Base-by-base conservation (phyloP, 1,140 invertebrate species). In the Diorhabda elongata region DNA sequence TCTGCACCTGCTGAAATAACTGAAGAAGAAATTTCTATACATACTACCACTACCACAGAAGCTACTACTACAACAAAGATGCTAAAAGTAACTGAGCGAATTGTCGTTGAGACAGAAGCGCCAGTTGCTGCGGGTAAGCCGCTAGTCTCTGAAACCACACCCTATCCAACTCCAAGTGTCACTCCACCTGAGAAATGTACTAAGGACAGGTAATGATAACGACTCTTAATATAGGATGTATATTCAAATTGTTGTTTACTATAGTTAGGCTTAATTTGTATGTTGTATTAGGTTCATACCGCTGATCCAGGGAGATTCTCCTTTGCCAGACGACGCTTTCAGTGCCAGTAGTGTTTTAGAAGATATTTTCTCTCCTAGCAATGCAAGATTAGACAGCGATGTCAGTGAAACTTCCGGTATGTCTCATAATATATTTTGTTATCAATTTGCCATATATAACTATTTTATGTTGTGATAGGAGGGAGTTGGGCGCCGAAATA, bases 401-500 rank as follows among this genome's bases (percentile, higher is more conserved):
- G 68, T 64, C n/a, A 65, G 60, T 4, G 69, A 67, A 47, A 70
- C 66, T 58, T 74, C 70, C 5, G 72, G 65, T 66, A 44, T 7
- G 65, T 11, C 45, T 52, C 8, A 52, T 52, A 52, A 6, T 52
- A 26, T 52, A 6, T 52, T 6, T 52, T 52, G 45, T 52, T 6
- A 60, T 4, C 7, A 60, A 42, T 26, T 41, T 60, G 59, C 41
- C 2, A 5, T 60, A 60, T 8, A 60, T 26, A 52, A 7, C 9
- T 43, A 59, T 67, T 59, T 61, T 83, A 44, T 26, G 7, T 57
- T 6, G 44, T 59, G 8, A 6, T 6, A 66, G 82, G 81, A 58
- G 87, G 86, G 43, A 86, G 85, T 72, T 94, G 91, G 92, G 85
- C 84, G 56, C 87, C 92, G 1, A 74, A 78, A 57, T 77, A 79